These are phyloP conservation scores for Anodontia alba DNA, from an alignment of 2,888 invertebrate genomes.

Conservation along the genomic window DNA sequence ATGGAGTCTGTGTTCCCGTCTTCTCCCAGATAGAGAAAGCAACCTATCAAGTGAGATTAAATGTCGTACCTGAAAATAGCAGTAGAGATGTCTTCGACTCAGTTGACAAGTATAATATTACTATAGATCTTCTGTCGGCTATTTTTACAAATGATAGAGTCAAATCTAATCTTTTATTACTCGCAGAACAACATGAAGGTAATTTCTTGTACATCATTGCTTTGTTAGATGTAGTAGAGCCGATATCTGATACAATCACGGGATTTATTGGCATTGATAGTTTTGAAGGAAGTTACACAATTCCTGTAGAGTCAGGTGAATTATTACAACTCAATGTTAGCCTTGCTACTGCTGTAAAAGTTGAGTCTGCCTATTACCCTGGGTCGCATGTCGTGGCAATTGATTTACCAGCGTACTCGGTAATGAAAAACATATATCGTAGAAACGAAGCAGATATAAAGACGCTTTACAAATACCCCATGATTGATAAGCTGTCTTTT, in stretches of 20 bases:
- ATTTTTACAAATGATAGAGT: conserved; percentile 30
- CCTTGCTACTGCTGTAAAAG: conserved; percentile 30
- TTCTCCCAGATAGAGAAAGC: conserved; percentile 30
- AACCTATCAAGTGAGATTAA: conserved; percentile 26
- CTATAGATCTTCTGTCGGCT: background rate
- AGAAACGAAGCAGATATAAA: conserved; percentile 22
- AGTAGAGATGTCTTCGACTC: conserved; percentile 2
- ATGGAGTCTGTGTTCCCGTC: conserved; percentile 35
- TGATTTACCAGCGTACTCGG: conserved; percentile 31
- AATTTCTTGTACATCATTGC: background rate
- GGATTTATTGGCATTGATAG: background rate
- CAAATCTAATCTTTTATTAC: conserved; percentile 29
- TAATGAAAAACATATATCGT: conserved; percentile 23
- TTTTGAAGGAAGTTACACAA: background rate
- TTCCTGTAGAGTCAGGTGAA: background rate
- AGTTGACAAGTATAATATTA: conserved; percentile 34
- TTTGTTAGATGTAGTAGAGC: background rate
- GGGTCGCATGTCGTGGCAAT: background rate
- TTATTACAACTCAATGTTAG: conserved; percentile 13
- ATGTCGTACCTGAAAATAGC: conserved; percentile 18
- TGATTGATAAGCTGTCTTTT: conserved; percentile 38
- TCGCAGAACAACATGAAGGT: background rate
- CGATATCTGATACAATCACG: background rate
- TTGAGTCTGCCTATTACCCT: conserved; percentile 31
- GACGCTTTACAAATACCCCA: conserved; percentile 21